Conservation (phyloP, 1,140 invertebrate genomes). For the Argopecten irradians region DNA sequence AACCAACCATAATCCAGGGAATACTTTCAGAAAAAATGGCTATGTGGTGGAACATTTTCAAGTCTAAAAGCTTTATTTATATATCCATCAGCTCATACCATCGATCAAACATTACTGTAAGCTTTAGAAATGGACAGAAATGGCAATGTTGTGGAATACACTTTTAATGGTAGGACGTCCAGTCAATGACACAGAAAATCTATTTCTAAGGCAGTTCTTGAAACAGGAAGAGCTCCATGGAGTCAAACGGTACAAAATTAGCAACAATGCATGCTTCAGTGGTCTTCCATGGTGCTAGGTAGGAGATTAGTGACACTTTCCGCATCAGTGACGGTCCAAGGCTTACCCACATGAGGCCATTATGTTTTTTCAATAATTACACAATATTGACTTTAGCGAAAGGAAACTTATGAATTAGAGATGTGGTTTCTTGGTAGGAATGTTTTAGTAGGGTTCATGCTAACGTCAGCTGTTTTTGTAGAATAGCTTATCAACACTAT, state of each 20-base stretch:
- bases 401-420: neutral
- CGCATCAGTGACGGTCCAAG: neutral
- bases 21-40: neutral
- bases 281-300: neutral
- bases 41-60: neutral
- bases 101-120: neutral
- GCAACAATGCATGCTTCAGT: neutral
- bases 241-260: conserved; percentile 11
- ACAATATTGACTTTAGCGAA: neutral
- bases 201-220: conserved; percentile 12
- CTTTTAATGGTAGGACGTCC: conserved; percentile 16
- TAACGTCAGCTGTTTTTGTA: neutral
- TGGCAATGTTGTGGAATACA: neutral
- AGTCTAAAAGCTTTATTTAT: conserved; percentile 14
- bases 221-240: neutral
- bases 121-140: neutral
- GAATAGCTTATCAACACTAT: neutral
- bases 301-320: neutral
- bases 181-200: conserved; percentile 14
- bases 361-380: neutral
- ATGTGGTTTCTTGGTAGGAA: neutral
- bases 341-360: neutral
- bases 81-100: neutral
- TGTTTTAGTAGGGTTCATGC: neutral
- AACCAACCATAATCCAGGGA: neutral